phyloP scores from a whole-genome alignment of 2,113 vertebrate species.

The Kryptolebias marmoratus region DNA sequence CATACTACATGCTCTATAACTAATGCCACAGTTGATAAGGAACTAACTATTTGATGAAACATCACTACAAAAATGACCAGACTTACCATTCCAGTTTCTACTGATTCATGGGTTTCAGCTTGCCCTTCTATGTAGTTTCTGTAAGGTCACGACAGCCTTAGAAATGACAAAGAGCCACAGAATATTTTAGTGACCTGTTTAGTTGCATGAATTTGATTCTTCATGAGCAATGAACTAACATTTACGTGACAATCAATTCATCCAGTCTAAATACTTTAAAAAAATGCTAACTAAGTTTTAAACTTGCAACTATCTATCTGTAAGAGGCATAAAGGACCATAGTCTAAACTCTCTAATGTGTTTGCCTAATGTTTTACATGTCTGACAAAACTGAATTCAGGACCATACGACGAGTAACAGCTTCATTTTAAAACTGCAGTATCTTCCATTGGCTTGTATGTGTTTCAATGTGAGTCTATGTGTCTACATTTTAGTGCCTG shows the following conservation, averaged over 20 bases:
- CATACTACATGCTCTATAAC: too few species aligned
- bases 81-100: not conserved
- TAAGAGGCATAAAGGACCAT: constrained; percentile 10
- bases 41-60: too few species aligned
- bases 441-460: constrained; percentile 52
- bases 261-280: not conserved
- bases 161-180: not conserved
- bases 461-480: constrained; percentile 62
- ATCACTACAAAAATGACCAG: too few species aligned
- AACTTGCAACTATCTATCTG: not conserved
- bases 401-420: constrained; percentile 13
- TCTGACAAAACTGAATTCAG: not conserved
- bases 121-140: not conserved
- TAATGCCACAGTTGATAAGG: too few species aligned
- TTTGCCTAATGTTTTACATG: constrained; percentile 12
- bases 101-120: not conserved
- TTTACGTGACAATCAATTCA: not conserved
- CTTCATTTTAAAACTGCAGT: constrained; percentile 29
- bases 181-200: not conserved
- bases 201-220: not conserved
- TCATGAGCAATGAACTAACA: not conserved
- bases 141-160: not conserved
- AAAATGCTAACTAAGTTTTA: not conserved
- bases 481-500: constrained; percentile 64
- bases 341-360: not conserved